phyloP scores from a whole-genome alignment of 2,888 invertebrate genomes.

The Thumatha senex region DNA sequence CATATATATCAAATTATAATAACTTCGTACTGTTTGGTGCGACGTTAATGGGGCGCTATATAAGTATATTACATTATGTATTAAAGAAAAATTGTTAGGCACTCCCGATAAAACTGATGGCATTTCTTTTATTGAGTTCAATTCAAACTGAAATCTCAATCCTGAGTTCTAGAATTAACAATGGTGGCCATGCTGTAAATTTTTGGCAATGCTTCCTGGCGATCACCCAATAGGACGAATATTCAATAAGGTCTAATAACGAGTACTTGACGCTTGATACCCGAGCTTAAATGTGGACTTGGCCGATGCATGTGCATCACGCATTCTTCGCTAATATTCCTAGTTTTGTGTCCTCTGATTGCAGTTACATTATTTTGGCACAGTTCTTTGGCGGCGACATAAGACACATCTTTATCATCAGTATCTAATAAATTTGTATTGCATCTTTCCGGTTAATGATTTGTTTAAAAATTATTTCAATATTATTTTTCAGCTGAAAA shows the following conservation, averaged over 20 bases:
- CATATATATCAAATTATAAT: constrained; percentile 19
- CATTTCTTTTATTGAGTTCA: constrained; percentile 42
- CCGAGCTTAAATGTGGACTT: constrained; percentile 29
- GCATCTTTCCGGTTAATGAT: constrained; percentile 25
- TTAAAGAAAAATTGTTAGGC: no score
- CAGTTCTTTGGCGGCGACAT: constrained; percentile 45
- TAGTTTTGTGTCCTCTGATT: constrained; percentile 23
- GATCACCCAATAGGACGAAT: constrained; percentile 54
- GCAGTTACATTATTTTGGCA: constrained; percentile 55
- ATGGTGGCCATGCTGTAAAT: constrained; percentile 59
- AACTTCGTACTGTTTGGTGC: not conserved
- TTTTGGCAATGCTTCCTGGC: constrained; percentile 73
- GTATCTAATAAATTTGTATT: constrained; percentile 38
- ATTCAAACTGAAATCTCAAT: constrained; percentile 50
- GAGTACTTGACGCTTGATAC: constrained; percentile 12
- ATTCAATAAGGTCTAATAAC: constrained; percentile 49
- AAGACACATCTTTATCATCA: constrained; percentile 32
- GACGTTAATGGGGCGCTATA: constrained; percentile 15
- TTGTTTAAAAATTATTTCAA: constrained; percentile 16
- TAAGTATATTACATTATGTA: no score
- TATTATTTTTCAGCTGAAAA: constrained; percentile 39
- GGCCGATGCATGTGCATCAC: constrained; percentile 17
- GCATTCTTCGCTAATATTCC: constrained; percentile 15
- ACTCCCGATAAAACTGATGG: constrained; percentile 9
- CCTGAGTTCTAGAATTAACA: constrained; percentile 47